phyloP scores from a whole-genome alignment of 2,888 invertebrate species.

The Coenonympha glycerion region DNA sequence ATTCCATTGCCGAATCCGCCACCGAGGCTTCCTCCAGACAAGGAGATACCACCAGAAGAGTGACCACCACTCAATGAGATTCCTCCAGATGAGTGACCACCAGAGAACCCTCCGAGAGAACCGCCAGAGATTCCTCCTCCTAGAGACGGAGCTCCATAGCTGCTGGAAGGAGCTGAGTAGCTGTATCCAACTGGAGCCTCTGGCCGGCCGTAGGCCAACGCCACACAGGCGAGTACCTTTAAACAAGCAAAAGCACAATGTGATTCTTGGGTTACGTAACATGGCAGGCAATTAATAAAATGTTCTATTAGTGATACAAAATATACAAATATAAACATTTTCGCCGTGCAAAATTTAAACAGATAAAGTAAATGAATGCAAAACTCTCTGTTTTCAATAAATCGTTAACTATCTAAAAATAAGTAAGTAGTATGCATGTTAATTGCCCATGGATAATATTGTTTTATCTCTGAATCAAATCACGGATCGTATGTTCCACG shows the following conservation, averaged over 20 bases:
- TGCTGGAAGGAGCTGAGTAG: slow-evolving; percentile 60
- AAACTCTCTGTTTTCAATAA: not conserved
- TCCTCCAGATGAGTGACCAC: slow-evolving; percentile 43
- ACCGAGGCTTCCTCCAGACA: slow-evolving; percentile 16
- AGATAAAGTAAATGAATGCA: not conserved
- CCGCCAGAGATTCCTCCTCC: slow-evolving; percentile 41
- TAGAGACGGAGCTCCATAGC: slow-evolving; percentile 45
- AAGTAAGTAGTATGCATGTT: not conserved
- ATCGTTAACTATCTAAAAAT: not conserved
- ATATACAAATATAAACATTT: not conserved
- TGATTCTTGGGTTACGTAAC: not conserved
- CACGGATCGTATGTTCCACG: not conserved
- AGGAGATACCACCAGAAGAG: slow-evolving; percentile 28
- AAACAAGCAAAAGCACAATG: slow-evolving; percentile 41
- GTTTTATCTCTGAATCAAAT: not conserved
- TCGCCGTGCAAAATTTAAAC: slow-evolving; percentile 1
- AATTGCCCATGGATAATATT: not conserved
- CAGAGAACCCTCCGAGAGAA: slow-evolving; percentile 47
- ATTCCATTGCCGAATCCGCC: slow-evolving; percentile 37
- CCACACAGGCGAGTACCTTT: slow-evolving; percentile 70
- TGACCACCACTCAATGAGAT: slow-evolving; percentile 27
- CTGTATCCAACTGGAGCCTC: slow-evolving; percentile 72
- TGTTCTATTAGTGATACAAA: too few species aligned
- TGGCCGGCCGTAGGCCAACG: slow-evolving; percentile 65
- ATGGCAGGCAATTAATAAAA: not conserved